A percentile compares a stretch with the other conserved stretches of the same genome.
Evolutionary conservation across 2,797 vertebrate genomes (phyloP).

Genomic region (Pyrocephalus nanus): DNA sequence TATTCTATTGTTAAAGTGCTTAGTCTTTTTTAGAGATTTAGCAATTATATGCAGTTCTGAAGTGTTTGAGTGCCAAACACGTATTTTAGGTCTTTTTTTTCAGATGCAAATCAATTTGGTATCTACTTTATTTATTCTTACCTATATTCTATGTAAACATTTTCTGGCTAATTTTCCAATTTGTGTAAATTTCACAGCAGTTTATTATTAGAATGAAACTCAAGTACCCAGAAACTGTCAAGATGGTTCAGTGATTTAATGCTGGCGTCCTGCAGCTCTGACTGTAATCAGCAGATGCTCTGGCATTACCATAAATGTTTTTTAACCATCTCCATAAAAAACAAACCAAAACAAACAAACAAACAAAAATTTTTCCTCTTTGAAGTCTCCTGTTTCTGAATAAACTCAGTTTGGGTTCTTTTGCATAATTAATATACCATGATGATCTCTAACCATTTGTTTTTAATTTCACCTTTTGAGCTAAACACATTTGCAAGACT

Average conservation of each 20-base stretch:
- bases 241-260: slow-evolving; percentile 78
- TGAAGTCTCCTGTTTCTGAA: slow-evolving; percentile 68
- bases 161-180: slow-evolving; percentile 70
- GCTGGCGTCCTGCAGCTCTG: slow-evolving; percentile 72
- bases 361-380: slow-evolving; percentile 44
- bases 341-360: not conserved
- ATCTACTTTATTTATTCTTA: slow-evolving; percentile 41
- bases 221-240: slow-evolving; percentile 74
- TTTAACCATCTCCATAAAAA: slow-evolving; percentile 69
- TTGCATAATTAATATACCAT: slow-evolving; percentile 76
- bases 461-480: slow-evolving; percentile 73
- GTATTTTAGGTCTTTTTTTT: slow-evolving; percentile 35
- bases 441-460: slow-evolving; percentile 74
- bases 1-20: slow-evolving; percentile 50
- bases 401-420: slow-evolving; percentile 72
- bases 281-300: slow-evolving; percentile 80
- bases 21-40: slow-evolving; percentile 36
- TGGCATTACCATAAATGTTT: slow-evolving; percentile 80
- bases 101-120: slow-evolving; percentile 25
- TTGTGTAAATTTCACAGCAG: slow-evolving; percentile 71
- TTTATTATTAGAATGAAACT: slow-evolving; percentile 72
- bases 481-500: slow-evolving; percentile 47
- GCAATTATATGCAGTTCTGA: slow-evolving; percentile 5
- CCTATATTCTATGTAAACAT: slow-evolving; percentile 53
- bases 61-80: not conserved